Conservation (phyloP, 1,140 invertebrate species). For the Ceratina australensis region DNA sequence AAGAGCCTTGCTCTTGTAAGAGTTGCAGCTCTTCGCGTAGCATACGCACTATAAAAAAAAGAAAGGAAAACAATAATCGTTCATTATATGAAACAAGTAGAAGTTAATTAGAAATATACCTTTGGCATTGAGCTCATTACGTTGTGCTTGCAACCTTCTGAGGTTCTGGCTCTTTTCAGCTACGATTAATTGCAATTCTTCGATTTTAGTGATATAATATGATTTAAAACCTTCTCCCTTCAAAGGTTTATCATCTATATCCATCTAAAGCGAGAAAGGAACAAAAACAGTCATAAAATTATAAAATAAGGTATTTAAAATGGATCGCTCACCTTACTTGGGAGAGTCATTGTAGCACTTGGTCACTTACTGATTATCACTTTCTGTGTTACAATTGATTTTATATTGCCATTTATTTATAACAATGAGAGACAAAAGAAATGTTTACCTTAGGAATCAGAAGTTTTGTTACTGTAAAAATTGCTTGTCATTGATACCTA, state of each 20-base stretch:
- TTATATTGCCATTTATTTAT: constrained; percentile 36
- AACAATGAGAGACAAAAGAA: neutral
- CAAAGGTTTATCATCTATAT: constrained; percentile 85
- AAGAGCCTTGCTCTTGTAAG: constrained; percentile 99
- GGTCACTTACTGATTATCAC: neutral
- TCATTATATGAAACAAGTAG: neutral
- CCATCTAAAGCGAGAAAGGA: constrained; percentile 85
- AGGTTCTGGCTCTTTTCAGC: constrained; percentile 99
- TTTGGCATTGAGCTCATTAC: constrained; percentile 99
- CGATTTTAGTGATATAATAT: constrained; percentile 98
- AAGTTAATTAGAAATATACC: constrained; percentile 80
- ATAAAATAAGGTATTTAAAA: neutral
- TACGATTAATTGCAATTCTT: constrained; percentile 96
- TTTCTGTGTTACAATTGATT: neutral
- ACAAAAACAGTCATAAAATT: neutral
- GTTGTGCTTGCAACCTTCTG: constrained; percentile 97
- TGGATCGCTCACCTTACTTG: constrained; percentile 69
- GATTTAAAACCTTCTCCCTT: constrained; percentile 94
- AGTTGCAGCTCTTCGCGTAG: constrained; percentile 98
- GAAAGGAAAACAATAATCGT: neutral
- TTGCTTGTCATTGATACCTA: constrained; percentile 39
- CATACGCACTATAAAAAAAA: constrained; percentile 90
- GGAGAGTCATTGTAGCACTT: constrained; percentile 73
- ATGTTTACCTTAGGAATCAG: neutral
- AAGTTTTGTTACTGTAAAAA: constrained; percentile 12